Percentiles rank a stretch among this genome's conserved stretches.
phyloP scores from a whole-genome alignment of 2,797 vertebrate species.

The Amazonetta brasiliensis region DNA sequence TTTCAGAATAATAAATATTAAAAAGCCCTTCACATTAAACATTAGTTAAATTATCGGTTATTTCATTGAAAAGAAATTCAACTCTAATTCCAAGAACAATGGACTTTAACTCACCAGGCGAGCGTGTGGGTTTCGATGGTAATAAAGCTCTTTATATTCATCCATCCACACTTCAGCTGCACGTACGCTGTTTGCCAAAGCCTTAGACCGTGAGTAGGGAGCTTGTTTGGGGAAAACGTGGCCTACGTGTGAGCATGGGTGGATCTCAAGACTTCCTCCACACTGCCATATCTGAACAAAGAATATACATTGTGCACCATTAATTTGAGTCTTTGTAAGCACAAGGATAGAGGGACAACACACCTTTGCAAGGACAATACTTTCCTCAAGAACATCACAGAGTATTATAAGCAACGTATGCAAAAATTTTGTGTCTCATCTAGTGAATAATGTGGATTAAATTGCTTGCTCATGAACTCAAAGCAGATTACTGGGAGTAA shows the following conservation, averaged over 20 bases:
- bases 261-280: conserved; percentile 92
- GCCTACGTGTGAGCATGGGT: conserved; percentile 93
- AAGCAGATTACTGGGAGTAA: not conserved
- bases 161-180: conserved; percentile 93
- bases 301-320: not conserved
- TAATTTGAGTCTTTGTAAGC: not conserved
- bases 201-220: conserved; percentile 88
- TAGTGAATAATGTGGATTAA: not conserved
- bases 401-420: not conserved
- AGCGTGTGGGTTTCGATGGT: conserved; percentile 89
- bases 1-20: not conserved
- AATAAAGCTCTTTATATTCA: conserved; percentile 88
- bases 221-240: conserved; percentile 90
- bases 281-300: conserved; percentile 94
- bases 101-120: conserved; percentile 85
- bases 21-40: not conserved
- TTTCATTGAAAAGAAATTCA: not conserved
- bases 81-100: not conserved
- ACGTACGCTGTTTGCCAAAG: conserved; percentile 88
- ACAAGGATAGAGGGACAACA: not conserved
- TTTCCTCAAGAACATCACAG: not conserved
- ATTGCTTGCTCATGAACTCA: not conserved
- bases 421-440: not conserved
- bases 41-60: not conserved
- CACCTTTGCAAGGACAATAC: not conserved